Evolutionary conservation across 2,113 vertebrate genomes (phyloP), one percentile per base, ranked within the genome.

Genomic region (Brachyhypopomus gauderio): DNA sequence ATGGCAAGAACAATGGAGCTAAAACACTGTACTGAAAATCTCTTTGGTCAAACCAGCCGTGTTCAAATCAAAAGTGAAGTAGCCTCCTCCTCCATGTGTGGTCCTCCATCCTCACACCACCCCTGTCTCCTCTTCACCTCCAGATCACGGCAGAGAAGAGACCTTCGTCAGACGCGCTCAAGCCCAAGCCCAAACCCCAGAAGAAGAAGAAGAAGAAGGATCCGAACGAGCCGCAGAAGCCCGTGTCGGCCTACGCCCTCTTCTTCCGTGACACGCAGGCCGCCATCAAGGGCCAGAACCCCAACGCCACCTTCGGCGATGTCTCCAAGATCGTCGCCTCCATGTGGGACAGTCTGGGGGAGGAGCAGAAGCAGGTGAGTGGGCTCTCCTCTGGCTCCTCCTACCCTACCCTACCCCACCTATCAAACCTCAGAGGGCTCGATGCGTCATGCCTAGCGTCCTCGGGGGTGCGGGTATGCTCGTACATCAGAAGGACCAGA

Each of bases 191-290:
- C 88, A 99, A 99, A 88, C 98, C 95, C 79, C 97, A 97, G 85
- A 99, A 99, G 87, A 99, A 99, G 93, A 99, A 99, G 95, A 99
- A 99, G 87, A 99, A 99, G 95, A 99, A 99, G 94, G 98, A 99
- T 81, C 98, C 98, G 59, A 99, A 99, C 0, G 98, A 99, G 92
- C 98, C 98, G 0, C 97, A 97, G 84, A 99, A 99, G 90, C 98
- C 98, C 0, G 98, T 99, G 86, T 99, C 98, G 0, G 98, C 98
- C 63, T 99, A 99, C 0, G 98, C 98, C 8, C 94, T 99, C 83
- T 99, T 99, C 92, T 99, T 99, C 93, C 95, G 98, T 86, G 98
- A 99, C 89, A 99, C 98, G 0, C 98, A 99, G 90, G 98, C 98
- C 0, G 97, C 97, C 89, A 99, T 99, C 89, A 99, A 99, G 82